Base-by-base conservation (phyloP, 92 coral and sea anemone genomes). In the Parazoanthus atlanticus region DNA sequence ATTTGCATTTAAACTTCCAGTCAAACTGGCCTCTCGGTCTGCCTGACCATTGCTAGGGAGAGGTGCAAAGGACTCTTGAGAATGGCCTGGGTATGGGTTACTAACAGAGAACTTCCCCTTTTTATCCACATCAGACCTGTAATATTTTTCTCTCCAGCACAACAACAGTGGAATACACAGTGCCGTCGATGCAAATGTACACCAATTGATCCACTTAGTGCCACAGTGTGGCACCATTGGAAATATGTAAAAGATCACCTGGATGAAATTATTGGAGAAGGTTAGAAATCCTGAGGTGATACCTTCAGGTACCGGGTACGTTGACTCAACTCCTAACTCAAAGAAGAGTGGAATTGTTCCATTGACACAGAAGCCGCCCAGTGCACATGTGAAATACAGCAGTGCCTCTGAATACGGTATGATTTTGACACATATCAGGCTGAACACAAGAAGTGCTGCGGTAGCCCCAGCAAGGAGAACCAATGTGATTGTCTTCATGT, bases 241-340 rank as follows among this genome's bases (percentile, higher is more conserved):
- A 36, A 96, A 93, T 8, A 95, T 92, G 86, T 94, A 94, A 52
- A 96, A 96, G 40, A 96, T 73, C n/a, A 95, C 89, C 92, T 96
- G 98, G 56, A 95, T 77, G 80, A 96, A 96, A 86, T 96, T 96
- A 33, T 96, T 96, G 28, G 97, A 94, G 80, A 94, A 96, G 16
- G 98, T 96, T 28, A 93, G 81, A 47, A 94, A 95, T 9, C 98
- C 98, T 0, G 98, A 91, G 0, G 98, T 91, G 49, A 96, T 96
- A 76, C 98, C 98, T 75, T 96, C 98, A 0, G 98, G 95, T 0
- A 96, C 95, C 2, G 98, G 98, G 89, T 94, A 96, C 0, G 98
- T 95, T 67, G 97, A 94, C 84, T 96, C 98, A 26, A 96, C 98
- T 0, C 93, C 95, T 32, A 96, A 82, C 84, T 96, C 98, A 88